Evolutionary conservation across 1,140 invertebrate genomes (phyloP).

Genomic region (Trichomalopsis sarcophagae): DNA sequence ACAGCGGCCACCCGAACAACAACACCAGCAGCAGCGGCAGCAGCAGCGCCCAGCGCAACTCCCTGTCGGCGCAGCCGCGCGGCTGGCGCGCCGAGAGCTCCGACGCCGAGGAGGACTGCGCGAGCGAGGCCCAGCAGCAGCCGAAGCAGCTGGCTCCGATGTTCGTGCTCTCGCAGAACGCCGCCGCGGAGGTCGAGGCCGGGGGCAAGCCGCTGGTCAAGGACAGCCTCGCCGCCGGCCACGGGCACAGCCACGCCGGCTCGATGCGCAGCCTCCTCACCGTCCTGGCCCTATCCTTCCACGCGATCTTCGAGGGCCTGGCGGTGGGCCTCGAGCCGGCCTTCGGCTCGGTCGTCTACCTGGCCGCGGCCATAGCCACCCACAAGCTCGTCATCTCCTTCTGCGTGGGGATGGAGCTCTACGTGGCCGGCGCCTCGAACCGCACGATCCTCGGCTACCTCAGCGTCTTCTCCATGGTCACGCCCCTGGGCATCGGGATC

Average conservation of each 20-base stretch:
- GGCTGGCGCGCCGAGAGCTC: slow-evolving; percentile 25
- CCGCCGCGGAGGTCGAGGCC: not conserved
- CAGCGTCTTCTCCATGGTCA: slow-evolving; percentile 79
- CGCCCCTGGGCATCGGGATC: slow-evolving; percentile 82
- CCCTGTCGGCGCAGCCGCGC: slow-evolving; percentile 44
- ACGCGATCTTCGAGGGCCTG: slow-evolving; percentile 88
- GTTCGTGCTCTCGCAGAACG: slow-evolving; percentile 24
- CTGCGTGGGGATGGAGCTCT: slow-evolving; percentile 81
- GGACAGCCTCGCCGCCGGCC: not conserved
- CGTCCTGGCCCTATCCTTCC: slow-evolving; percentile 86
- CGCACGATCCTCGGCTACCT: slow-evolving; percentile 78
- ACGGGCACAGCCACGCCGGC: slow-evolving; percentile 49
- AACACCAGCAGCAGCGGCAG: slow-evolving; percentile 54
- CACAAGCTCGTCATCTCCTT: slow-evolving; percentile 86
- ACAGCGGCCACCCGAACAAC: slow-evolving; percentile 49
- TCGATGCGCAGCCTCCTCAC: slow-evolving; percentile 80
- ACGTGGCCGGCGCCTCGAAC: slow-evolving; percentile 79
- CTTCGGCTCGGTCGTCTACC: slow-evolving; percentile 79
- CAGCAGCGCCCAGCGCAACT: slow-evolving; percentile 52
- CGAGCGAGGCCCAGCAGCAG: slow-evolving; percentile 18
- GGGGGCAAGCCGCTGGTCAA: not conserved
- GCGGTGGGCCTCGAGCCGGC: slow-evolving; percentile 85
- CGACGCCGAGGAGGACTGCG: slow-evolving; percentile 47
- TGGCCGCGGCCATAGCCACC: slow-evolving; percentile 83
- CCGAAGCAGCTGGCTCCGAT: not conserved